Evolutionary conservation across 2,113 vertebrate species (phyloP).

Genomic region (Vicugna pacos): DNA sequence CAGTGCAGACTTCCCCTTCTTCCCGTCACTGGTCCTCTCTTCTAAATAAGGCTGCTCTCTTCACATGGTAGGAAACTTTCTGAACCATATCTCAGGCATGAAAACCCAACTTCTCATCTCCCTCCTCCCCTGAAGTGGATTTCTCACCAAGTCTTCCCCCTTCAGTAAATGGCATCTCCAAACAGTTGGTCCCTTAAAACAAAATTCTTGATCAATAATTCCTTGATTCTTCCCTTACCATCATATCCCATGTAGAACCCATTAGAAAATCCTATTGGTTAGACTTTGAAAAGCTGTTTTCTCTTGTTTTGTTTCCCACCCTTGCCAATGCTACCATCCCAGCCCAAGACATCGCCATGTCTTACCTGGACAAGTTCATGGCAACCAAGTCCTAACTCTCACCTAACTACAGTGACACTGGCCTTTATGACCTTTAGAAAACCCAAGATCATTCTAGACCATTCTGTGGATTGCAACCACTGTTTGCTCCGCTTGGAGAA

Average conservation of each 20-base stretch:
- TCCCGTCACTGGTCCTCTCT: not conserved
- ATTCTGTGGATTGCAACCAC: not conserved
- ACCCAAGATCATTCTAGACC: not conserved
- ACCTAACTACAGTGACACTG: not conserved
- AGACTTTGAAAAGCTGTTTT: not conserved
- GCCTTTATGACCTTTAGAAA: not conserved
- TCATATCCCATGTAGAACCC: not conserved
- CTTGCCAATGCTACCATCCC: too few species aligned
- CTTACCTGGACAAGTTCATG: not conserved
- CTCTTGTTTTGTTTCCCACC: not conserved
- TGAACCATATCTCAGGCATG: not conserved
- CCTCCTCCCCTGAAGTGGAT: too few species aligned
- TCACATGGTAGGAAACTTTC: not conserved
- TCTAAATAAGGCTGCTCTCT: not conserved
- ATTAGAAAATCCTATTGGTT: not conserved
- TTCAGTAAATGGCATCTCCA: not conserved
- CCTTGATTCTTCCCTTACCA: not conserved
- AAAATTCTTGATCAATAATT: not conserved
- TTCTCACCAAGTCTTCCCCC: not conserved
- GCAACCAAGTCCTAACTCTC: too few species aligned
- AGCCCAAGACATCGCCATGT: not conserved
- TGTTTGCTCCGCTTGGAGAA: not conserved
- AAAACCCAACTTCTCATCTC: not conserved
- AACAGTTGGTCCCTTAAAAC: not conserved
- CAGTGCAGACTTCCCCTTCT: conserved; percentile 69